Base-by-base conservation (phyloP, 1,140 invertebrate species). In the Triops longicaudatus region DNA sequence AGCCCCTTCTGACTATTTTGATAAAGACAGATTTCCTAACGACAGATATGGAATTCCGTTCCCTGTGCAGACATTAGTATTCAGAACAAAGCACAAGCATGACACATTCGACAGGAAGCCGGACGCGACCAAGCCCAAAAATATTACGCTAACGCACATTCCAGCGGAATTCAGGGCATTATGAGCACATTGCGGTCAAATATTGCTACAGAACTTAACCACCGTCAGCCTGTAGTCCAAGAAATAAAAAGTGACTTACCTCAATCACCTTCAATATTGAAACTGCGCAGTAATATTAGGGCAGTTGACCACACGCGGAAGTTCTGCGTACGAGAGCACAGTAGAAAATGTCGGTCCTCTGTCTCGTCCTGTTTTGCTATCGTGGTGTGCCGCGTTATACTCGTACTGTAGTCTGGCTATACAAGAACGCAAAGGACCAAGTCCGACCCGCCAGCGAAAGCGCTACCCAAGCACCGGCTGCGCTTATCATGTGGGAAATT, bases 341-440 rank as follows among this genome's bases (percentile, higher is more conserved):
- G 50, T 63, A 63, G 10, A 63, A 63, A 63, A 63, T 63, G 50
- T 63, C 50, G 50, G 50, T 63, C 14, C 0, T 63, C 50, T 63
- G 17, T 63, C 17, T 22, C 10, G 50, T 14, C 50, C 22, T 22
- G 50, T 22, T 63, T 63, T 22, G 50, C 50, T 22, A 22, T 17
- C 50, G 50, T 63, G n/a, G 4, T 63, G 14, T 63, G 50, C 50
- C 50, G 50, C 50, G 50, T 63, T 22, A 14, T 63, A 63, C 22
- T 63, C 50, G 50, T 63, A 63, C 50, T 14, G 50, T 63, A 37
- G 17, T 63, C 17, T 17, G 50, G 50, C 22, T 63, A 63, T 22
- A 63, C 50, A 63, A 63, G 50, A 63, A 63, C 50, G 50, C 50
- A 63, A 63, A 63, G 50, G 50, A 63, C 50, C 50, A 63, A 63